Base-by-base conservation (phyloP, 2,113 vertebrate genomes). In the Ceyx cyanopectus region DNA sequence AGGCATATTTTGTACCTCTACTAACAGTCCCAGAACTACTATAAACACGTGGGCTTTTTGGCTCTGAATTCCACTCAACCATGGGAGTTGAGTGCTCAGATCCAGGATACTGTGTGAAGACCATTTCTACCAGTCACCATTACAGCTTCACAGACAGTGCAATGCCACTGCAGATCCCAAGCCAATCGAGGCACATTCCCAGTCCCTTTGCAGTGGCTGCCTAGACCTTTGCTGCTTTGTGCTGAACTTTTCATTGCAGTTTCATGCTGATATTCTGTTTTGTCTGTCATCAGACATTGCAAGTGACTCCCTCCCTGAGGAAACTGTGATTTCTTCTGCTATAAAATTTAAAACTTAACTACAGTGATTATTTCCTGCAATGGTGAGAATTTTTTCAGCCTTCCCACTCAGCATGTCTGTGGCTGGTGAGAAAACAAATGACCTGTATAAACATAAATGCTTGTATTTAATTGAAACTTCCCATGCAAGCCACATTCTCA, bases 391-490 rank as follows among this genome's bases (percentile, higher is more conserved):
- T 94, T 85, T 86, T 76, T 81, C 85, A 90, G 69, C 53, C 80
- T 91, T 94, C 85, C 61, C 82, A 85, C 87, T 74, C 89, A 78
- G 53, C 9, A n/a, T 34, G 73, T 62, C 85, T 86, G 45, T 51
- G 37, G 54, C 80, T 79, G 62, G 18, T 73, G 62, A 90, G 77
- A 85, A 95, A 85, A 95, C 77, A 82, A 88, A 92, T 93, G 81
- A 88, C 81, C 70, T 85, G 32, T 41, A 75, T 56, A 90, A 91
- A 90, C 72, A 93, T 10, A 90, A 94, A 85, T 46, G 66, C 30
- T 89, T 18, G 1, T 40, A 77, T 92, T 93, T 86, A 87, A 87
- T 24, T 82, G 84, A 86, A 81, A 51, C 81, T 80, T 79, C 83
- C 85, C 66, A 67, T 63, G 78, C 74, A 85, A 79, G 29, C 51